Evolutionary conservation across 2,797 vertebrate species (phyloP).

Genomic region (Hyperoplus lanceolatus): DNA sequence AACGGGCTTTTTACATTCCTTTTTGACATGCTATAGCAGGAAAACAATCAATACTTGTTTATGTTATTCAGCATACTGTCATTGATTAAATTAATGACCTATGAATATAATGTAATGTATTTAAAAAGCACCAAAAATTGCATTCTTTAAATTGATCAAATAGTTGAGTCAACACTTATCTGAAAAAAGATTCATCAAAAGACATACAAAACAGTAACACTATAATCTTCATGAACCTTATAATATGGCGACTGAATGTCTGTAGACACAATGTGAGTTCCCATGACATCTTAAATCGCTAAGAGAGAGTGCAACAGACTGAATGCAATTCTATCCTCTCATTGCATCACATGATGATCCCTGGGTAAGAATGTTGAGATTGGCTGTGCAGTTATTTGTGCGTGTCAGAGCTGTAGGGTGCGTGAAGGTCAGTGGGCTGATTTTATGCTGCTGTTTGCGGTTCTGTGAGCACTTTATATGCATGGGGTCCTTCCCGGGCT

Average conservation of each 20-base stretch:
- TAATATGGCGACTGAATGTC: not conserved
- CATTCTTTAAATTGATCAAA: not conserved
- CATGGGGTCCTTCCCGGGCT: constrained; percentile 62
- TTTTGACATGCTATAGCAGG: not conserved
- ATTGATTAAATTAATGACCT: not conserved
- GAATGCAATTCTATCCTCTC: not conserved
- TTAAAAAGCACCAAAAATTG: not conserved
- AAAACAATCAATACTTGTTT: not conserved
- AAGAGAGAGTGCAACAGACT: not conserved
- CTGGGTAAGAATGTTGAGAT: constrained; percentile 1
- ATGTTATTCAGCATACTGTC: not conserved
- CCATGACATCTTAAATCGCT: constrained; percentile 1
- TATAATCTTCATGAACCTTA: not conserved
- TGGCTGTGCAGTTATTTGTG: constrained; percentile 38
- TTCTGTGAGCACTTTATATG: constrained; percentile 70
- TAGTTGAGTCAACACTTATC: not conserved
- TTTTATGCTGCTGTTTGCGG: constrained; percentile 70
- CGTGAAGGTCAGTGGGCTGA: constrained; percentile 74
- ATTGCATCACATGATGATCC: constrained; percentile 32
- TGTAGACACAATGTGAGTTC: too few relatives aligned
- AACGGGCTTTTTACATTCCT: not conserved
- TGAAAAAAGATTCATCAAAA: not conserved
- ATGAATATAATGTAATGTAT: not conserved
- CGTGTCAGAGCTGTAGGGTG: constrained; percentile 62
- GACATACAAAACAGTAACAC: too few relatives aligned